A percentile compares a stretch with the other conserved stretches of the same genome.
These are phyloP conservation scores for Myoxocephalus aenaeus DNA, from an alignment of 2,797 vertebrate species.

Conservation along the genomic window DNA sequence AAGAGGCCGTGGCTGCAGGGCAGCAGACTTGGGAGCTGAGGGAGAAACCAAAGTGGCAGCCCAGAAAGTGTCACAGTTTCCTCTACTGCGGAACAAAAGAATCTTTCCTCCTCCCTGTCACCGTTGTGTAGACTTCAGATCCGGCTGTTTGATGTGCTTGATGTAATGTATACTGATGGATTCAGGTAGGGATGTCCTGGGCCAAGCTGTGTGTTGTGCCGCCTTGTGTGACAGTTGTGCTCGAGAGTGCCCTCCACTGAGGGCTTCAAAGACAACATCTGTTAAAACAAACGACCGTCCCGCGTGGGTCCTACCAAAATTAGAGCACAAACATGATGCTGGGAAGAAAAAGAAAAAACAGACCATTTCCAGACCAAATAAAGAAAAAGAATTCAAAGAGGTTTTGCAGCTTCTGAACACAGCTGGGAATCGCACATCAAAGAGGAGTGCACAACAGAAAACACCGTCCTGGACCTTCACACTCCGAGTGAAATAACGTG, in stretches of 20 bases:
- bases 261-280: constrained; percentile 82
- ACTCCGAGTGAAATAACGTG: constrained; percentile 37
- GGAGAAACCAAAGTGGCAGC: constrained; percentile 38
- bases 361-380: constrained; percentile 69
- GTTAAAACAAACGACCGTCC: constrained; percentile 75
- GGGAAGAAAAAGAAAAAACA: constrained; percentile 6
- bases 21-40: constrained; percentile 10
- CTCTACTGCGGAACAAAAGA: constrained; percentile 64
- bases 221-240: constrained; percentile 72
- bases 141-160: constrained; percentile 68
- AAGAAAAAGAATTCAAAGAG: constrained; percentile 66
- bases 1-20: constrained; percentile 22
- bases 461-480: constrained; percentile 37
- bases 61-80: constrained; percentile 50
- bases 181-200: constrained; percentile 70
- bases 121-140: constrained; percentile 60
- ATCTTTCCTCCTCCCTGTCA: constrained; percentile 68
- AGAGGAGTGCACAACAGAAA: constrained; percentile 42
- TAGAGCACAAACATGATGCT: constrained; percentile 64
- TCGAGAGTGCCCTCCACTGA: constrained; percentile 69
- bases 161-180: constrained; percentile 71
- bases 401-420: constrained; percentile 43
- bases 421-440: constrained; percentile 54
- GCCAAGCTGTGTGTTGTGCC: constrained; percentile 62
- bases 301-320: constrained; percentile 60